Evolutionary conservation across 1,140 invertebrate genomes (phyloP).

Genomic region (Cotesia vestalis): DNA sequence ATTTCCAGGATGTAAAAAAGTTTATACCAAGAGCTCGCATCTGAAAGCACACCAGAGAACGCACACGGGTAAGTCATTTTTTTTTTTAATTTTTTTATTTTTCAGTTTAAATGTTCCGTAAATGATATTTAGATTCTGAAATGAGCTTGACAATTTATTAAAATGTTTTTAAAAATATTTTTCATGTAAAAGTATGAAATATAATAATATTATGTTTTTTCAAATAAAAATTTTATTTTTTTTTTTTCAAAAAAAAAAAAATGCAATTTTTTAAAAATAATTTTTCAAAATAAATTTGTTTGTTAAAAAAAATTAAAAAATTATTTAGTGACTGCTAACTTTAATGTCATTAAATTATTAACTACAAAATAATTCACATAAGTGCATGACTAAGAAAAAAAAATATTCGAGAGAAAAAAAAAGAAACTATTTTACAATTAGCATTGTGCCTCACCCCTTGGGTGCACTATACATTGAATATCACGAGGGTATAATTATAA

Average conservation of each 20-base stretch:
- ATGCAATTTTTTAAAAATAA: too few species aligned
- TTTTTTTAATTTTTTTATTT: too few species aligned
- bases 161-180: too few species aligned
- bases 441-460: conserved; percentile 44
- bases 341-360: neutral
- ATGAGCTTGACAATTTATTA: too few species aligned
- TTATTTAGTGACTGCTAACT: too few species aligned
- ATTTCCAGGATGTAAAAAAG: conserved; percentile 95
- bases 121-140: neutral
- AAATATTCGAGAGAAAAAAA: too few species aligned
- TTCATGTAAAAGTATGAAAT: too few species aligned
- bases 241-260: too few species aligned
- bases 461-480: conserved; percentile 26
- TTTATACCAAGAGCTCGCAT: conserved; percentile 99
- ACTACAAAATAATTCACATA: conserved; percentile 41
- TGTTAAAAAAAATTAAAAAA: too few species aligned
- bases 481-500: neutral
- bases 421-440: conserved; percentile 18
- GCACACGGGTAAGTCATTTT: conserved; percentile 92
- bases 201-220: too few species aligned
- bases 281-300: too few species aligned
- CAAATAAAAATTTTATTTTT: too few species aligned
- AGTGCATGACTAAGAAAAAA: conserved; percentile 28
- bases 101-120: neutral
- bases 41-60: conserved; percentile 97